Evolutionary conservation across 2,113 vertebrate species (phyloP).

Genomic region (Tupaia tana): DNA sequence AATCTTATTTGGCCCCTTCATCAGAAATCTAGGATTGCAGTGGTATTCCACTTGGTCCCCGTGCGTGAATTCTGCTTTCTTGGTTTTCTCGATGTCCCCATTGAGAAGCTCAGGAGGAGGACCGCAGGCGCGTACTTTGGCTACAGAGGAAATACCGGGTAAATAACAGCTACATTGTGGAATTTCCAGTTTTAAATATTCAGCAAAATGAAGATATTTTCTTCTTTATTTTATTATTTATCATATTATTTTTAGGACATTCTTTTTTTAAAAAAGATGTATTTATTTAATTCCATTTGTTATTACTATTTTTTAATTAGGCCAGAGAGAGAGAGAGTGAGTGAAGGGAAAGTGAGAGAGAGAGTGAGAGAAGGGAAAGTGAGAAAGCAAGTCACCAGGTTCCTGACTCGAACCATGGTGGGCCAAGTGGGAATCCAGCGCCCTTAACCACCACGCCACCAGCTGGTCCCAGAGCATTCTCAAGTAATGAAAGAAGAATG

Average conservation of each 20-base stretch:
- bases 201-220: not conserved
- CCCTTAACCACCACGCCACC: no score
- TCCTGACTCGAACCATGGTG: no score
- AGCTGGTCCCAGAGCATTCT: not conserved
- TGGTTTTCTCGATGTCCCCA: not conserved
- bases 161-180: not conserved
- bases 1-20: conserved; percentile 63
- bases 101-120: conserved; percentile 61
- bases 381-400: no score
- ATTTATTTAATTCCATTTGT: no score
- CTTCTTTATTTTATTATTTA: not conserved
- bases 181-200: not conserved
- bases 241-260: not conserved
- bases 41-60: conserved; percentile 73
- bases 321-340: no score
- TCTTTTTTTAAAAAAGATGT: no score
- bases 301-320: no score
- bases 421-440: no score
- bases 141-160: conserved; percentile 71
- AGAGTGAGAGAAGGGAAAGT: no score
- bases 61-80: conserved; percentile 29
- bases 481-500: not conserved
- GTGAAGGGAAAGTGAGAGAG: no score
- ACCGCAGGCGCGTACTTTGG: not conserved
- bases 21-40: conserved; percentile 55